Conservation (phyloP, 2,113 vertebrate species). For the Microcebus murinus region DNA sequence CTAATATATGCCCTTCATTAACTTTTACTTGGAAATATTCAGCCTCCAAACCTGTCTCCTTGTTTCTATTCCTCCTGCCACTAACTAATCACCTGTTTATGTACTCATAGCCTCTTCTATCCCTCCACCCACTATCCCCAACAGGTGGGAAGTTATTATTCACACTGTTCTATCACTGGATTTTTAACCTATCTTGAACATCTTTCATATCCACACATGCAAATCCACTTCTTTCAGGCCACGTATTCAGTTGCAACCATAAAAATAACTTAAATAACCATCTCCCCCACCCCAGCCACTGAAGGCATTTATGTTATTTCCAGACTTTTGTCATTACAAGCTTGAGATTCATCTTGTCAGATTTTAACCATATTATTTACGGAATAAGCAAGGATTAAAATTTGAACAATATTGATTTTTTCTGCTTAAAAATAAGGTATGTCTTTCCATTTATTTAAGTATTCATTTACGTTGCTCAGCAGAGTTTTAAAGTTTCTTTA, state of each 20-base stretch:
- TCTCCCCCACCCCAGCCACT: no score
- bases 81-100: not conserved
- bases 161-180: not conserved
- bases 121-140: not conserved
- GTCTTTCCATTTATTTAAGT: not conserved
- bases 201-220: not conserved
- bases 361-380: not conserved
- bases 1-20: not conserved
- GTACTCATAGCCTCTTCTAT: not conserved
- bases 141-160: not conserved
- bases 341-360: not conserved
- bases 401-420: not conserved
- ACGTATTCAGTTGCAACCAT: not conserved
- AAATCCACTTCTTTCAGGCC: not conserved
- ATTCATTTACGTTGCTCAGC: not conserved
- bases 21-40: not conserved
- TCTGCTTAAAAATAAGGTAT: not conserved
- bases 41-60: not conserved
- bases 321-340: not conserved
- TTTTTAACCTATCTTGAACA: not conserved
- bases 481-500: not conserved
- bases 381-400: not conserved
- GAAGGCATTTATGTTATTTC: not conserved
- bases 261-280: not conserved
- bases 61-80: not conserved